Percentiles rank a stretch among this genome's conserved stretches.
Conservation (phyloP, 1,140 invertebrate species). For the Drosophila bocqueti region DNA sequence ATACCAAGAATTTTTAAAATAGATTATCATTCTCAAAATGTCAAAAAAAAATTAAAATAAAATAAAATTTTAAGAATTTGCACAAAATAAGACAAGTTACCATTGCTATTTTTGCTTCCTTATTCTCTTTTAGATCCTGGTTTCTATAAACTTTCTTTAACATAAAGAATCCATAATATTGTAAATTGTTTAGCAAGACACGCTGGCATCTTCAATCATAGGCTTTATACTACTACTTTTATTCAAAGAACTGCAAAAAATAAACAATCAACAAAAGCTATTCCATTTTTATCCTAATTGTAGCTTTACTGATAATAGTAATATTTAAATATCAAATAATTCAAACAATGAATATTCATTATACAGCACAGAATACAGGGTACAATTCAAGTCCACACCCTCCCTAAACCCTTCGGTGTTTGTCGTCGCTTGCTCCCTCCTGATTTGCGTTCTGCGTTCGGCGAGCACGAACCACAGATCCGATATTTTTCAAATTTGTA, state of each 20-base stretch:
- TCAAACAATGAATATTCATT: not conserved
- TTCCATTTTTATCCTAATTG: not conserved
- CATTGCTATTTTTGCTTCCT: not conserved
- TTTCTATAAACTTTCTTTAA: not conserved
- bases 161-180: not conserved
- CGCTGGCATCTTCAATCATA: not conserved
- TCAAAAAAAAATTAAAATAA: too few species aligned
- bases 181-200: not conserved
- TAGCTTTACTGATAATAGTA: not conserved
- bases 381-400: not conserved
- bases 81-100: too few species aligned
- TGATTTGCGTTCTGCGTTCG: slow-evolving; percentile 58
- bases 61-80: too few species aligned
- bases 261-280: not conserved
- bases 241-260: not conserved
- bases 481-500: slow-evolving; percentile 84
- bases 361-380: not conserved
- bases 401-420: not conserved
- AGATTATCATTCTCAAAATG: too few species aligned
- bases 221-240: not conserved
- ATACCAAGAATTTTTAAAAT: too few species aligned
- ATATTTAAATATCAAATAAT: not conserved
- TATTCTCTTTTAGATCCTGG: not conserved
- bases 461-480: slow-evolving; percentile 82
- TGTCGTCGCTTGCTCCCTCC: slow-evolving; percentile 27